Conservation (phyloP, 2,797 vertebrate genomes). For the Dallia pectoralis region DNA sequence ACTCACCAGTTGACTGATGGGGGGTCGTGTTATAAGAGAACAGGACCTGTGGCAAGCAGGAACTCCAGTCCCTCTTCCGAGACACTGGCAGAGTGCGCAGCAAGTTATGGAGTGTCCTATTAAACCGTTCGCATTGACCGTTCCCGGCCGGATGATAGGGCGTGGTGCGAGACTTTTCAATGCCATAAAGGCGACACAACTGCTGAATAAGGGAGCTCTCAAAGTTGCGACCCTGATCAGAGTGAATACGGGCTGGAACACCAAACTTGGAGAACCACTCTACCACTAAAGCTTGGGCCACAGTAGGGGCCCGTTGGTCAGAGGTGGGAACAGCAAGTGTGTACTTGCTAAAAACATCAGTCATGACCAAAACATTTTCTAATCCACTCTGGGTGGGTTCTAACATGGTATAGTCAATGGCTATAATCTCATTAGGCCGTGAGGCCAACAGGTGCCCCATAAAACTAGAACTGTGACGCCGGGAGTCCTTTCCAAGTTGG, state of each 20-base stretch:
- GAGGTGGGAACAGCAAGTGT: not conserved
- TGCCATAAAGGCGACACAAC: no score
- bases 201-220: no score
- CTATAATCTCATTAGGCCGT: not conserved
- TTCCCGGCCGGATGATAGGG: no score
- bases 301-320: slow-evolving; percentile 19
- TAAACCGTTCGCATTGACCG: slow-evolving; percentile 8
- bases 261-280: slow-evolving; percentile 33
- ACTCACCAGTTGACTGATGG: slow-evolving; percentile 6
- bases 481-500: no score
- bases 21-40: not conserved
- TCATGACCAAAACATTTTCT: slow-evolving; percentile 23
- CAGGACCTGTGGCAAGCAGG: not conserved
- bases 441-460: no score
- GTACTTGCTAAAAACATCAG: slow-evolving; percentile 29
- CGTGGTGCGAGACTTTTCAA: no score
- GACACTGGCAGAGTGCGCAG: not conserved
- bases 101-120: slow-evolving; percentile 1
- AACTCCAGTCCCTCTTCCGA: not conserved
- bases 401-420: slow-evolving; percentile 6
- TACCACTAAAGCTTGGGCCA: not conserved
- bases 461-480: no score
- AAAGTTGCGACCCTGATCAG: no score
- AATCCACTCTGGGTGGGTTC: not conserved
- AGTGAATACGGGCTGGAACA: no score